These are phyloP conservation scores for Lasioglossum baleicum DNA, from an alignment of 1,140 invertebrate genomes.

Conservation along the genomic window DNA sequence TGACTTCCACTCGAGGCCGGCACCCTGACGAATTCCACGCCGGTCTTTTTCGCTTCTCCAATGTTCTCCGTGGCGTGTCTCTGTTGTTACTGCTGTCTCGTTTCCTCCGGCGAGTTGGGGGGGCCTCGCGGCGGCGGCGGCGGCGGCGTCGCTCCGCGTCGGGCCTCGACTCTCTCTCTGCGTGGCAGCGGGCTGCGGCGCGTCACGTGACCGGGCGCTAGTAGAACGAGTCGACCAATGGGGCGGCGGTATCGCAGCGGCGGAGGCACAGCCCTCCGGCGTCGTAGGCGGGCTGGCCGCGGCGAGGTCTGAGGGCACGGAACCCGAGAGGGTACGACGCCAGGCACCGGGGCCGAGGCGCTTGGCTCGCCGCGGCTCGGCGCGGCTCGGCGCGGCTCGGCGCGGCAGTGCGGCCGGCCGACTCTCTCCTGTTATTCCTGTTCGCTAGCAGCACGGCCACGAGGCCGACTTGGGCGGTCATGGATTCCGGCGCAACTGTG, in stretches of 20 bases:
- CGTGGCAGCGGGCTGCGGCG: no score
- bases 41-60: constrained; percentile 69
- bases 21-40: constrained; percentile 50
- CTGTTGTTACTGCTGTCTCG: constrained; percentile 75
- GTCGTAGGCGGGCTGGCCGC: no score
- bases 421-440: constrained; percentile 71
- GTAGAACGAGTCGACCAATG: no score
- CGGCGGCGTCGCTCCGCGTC: no score
- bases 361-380: no score
- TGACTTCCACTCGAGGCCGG: no score
- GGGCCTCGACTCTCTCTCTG: no score
- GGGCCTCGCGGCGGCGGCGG: constrained; percentile 17
- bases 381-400: no score
- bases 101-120: constrained; percentile 54
- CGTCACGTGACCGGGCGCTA: constrained; percentile 76
- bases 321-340: constrained; percentile 61
- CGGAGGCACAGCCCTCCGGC: no score
- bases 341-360: no score
- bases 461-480: constrained; percentile 61
- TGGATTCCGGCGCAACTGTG: constrained; percentile 66
- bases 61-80: constrained; percentile 70
- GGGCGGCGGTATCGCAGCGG: no score
- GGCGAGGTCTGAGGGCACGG: constrained; percentile 70
- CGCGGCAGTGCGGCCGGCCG: constrained; percentile 65
- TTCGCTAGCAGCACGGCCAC: no score